Evolutionary conservation across 2,113 vertebrate genomes (phyloP), one percentile per base, ranked within the genome.

Genomic region (Setophaga coronata): DNA sequence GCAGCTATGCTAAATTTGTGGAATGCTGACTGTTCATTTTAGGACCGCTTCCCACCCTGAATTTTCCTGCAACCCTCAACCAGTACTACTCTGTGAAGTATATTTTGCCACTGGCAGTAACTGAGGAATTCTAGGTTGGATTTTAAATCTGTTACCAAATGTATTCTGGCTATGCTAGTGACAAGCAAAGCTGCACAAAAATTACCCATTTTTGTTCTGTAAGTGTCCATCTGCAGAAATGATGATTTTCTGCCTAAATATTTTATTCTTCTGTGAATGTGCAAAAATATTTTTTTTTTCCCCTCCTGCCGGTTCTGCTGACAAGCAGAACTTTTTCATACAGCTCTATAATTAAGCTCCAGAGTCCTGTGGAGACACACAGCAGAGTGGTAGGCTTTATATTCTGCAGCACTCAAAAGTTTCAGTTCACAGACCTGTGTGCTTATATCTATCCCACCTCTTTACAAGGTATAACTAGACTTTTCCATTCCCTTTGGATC

Each of bases 151-250:
- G 48, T 21, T 83, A 87, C 71, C 24, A 56, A 83, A 85, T 79
- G 54, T 74, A 66, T 92, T 85, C 77, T 92, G 88, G 43, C 51
- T 88, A 78, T 76, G 36, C 28, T 91, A 87, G 56, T 3, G 1
- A 87, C 34, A 74, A 85, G 64, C 60, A 82, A 78, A 94, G 25
- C 77, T 87, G 71, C 64, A 87, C 87, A 93, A 87, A 97, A 97
- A 92, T 94, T 91, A 92, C 33, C 48, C 73, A 21, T 80, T 90
- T 95, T 96, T 97, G 91, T 94, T 96, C 66, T 64, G 13, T 95
- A 95, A 97, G 92, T 95, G 91, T 97, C 96, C 96, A 89, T 97
- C 95, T 97, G 96, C 93, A 96, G 90, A 80, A 94, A 48, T 89
- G 66, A 90, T 95, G 48, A 90, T 90, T 95, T 96, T 96, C 65